Evolutionary conservation across 2,888 invertebrate genomes (phyloP), one percentile per base, ranked within the genome.

Genomic region (Cremastinae sp.): DNA sequence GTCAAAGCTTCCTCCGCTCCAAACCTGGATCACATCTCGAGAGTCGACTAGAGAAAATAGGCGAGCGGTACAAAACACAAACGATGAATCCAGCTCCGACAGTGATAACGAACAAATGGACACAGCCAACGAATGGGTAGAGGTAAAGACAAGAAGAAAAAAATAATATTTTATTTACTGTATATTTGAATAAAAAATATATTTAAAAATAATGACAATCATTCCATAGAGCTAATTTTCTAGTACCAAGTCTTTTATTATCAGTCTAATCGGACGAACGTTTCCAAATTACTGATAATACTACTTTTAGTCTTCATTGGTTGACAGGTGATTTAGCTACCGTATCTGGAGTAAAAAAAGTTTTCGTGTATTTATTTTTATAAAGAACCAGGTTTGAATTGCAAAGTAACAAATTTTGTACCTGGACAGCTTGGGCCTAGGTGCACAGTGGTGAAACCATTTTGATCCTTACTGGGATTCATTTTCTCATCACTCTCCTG

Each of bases 61-160:
- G 14, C 45, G 62, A 47, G 2, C 36, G 3, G 54, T 22, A 2
- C n/a, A 22, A 8, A 34, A 28, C 0, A 58, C 79, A 5, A 62
- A 65, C 34, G 70, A 75, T n/a, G 70, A 76, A 18, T 74, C 71
- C 5, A 80, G 69, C 53, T 78, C 80, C 0, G 79, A 78, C 12
- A 62, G 56, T n/a, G 82, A 78, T 20, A 71, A 73, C 34, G 58
- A 28, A 43, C 49, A 79, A 64, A 85, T 85, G 82, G 82, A 83
- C 34, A 81, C 82, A 2, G 80, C 65, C 1, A 83, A 85, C 18
- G 89, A 82, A 45, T 89, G 88, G 87, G 81, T 84, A 1, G 81
- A 85, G 75, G 86, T 89, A 0, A 85, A 76, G 72, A 79, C 80
- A n/a, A 84, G 84, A 47, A 80, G 81, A 64, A 87, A 79, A 65